Conservation (phyloP, 2,888 invertebrate species). For the Trileptium ribeirensis region DNA sequence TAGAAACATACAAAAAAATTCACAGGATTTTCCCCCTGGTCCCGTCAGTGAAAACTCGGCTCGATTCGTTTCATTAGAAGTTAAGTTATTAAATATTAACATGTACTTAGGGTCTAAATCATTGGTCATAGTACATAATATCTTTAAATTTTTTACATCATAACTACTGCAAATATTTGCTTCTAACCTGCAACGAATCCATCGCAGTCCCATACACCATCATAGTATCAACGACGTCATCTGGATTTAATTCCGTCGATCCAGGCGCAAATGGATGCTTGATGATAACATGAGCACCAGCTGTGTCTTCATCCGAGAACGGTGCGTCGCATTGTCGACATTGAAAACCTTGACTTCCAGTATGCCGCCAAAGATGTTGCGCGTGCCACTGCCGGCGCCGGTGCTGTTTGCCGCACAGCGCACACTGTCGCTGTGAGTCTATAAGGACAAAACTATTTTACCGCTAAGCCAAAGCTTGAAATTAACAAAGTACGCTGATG, state of each 20-base stretch:
- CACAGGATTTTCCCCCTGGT: neutral
- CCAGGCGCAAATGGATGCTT: neutral
- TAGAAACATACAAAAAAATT: neutral
- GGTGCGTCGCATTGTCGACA: slow-evolving; percentile 7
- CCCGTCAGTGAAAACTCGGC: no score
- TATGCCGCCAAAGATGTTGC: slow-evolving; percentile 15
- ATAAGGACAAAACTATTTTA: no score
- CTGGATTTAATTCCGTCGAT: neutral
- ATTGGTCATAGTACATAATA: no score
- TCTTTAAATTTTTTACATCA: neutral
- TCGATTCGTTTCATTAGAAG: no score
- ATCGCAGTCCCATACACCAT: slow-evolving; percentile 8
- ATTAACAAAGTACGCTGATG: no score
- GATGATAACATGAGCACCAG: neutral
- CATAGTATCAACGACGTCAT: slow-evolving; percentile 8
- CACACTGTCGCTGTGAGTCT: neutral
- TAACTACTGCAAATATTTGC: neutral
- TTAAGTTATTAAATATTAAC: no score
- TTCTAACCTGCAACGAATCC: neutral
- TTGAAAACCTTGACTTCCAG: neutral
- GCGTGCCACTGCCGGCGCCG: neutral
- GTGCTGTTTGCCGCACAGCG: slow-evolving; percentile 8
- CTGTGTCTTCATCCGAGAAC: neutral
- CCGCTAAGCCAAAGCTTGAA: no score
- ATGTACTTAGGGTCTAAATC: no score